Conservation (phyloP, 2,113 vertebrate genomes). For the Odobenus rosmarus region DNA sequence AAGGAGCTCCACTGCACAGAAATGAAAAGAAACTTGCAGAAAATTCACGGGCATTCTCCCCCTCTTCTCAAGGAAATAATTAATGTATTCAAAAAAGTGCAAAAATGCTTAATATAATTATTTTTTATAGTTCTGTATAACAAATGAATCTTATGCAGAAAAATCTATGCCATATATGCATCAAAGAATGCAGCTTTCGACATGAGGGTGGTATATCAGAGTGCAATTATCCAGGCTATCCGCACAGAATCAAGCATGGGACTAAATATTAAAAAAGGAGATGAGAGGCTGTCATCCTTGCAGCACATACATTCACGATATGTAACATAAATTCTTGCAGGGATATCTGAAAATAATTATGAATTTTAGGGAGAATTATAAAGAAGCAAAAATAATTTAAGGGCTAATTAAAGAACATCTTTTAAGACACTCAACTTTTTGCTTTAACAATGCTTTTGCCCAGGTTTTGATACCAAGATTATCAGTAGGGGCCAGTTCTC, state of each 20-base stretch:
- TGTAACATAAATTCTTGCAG: neutral
- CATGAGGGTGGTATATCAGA: neutral
- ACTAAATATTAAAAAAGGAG: neutral
- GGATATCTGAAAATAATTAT: neutral
- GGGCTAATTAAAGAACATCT: neutral
- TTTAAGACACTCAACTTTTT: neutral
- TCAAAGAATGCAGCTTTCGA: neutral
- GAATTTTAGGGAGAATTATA: neutral
- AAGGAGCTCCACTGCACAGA: neutral
- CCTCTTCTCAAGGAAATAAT: neutral
- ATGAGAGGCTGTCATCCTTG: neutral
- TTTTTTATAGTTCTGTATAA: neutral
- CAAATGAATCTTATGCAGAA: constrained; percentile 30
- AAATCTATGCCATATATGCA: neutral
- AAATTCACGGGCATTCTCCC: neutral
- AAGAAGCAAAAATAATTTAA: neutral
- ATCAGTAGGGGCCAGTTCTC: no score
- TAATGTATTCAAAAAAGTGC: neutral
- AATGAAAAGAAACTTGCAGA: neutral
- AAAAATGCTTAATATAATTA: neutral
- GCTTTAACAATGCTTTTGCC: neutral
- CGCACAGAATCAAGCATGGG: neutral
- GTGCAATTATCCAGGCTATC: neutral
- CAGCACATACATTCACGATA: neutral
- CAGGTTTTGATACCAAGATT: neutral